Evolutionary conservation across 2,113 vertebrate genomes (phyloP).

Genomic region (Silurus asotus): DNA sequence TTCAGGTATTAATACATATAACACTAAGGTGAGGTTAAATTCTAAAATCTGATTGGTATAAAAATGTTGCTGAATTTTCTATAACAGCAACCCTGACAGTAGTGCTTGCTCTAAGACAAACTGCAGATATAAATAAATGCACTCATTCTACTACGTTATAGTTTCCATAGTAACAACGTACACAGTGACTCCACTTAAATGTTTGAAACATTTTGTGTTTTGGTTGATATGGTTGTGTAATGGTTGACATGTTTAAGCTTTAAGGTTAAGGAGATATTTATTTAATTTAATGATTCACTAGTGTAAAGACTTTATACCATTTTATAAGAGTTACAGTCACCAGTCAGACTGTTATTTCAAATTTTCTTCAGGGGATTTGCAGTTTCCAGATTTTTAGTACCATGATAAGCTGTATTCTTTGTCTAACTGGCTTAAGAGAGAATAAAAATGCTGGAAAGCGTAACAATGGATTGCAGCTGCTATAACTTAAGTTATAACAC

Average conservation of each 20-base stretch:
- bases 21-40: neutral
- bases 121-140: neutral
- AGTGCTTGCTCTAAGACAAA: neutral
- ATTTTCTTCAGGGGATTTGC: neutral
- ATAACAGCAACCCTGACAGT: neutral
- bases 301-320: neutral
- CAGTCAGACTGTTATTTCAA: no score
- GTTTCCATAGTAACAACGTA: no score
- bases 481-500: neutral
- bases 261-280: neutral
- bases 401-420: neutral
- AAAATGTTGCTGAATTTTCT: neutral
- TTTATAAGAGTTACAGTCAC: no score
- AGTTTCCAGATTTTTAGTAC: neutral
- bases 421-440: neutral
- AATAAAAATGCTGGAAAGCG: neutral
- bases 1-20: neutral
- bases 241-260: no score
- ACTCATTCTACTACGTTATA: no score
- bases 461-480: neutral
- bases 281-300: neutral
- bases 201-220: neutral
- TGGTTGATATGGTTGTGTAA: neutral
- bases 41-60: neutral
- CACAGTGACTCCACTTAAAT: no score